A percentile compares a stretch with the other conserved stretches of the same genome.
Conservation (phyloP, 2,888 invertebrate species). For the Leptopilina drosophilae region DNA sequence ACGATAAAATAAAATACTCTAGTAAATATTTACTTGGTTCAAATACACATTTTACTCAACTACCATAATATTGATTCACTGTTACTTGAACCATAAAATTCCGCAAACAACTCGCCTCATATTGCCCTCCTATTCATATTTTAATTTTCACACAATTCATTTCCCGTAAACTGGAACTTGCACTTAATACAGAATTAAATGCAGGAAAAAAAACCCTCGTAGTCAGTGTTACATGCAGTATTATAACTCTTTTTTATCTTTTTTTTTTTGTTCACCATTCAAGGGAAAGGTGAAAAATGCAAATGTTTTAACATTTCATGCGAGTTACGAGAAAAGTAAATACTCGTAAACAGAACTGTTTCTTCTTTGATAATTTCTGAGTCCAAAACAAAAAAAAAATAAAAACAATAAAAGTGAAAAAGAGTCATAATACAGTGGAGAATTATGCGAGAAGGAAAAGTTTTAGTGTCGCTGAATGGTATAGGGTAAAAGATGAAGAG, state of each 20-base stretch:
- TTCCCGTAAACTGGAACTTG: not conserved
- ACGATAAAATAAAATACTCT: no score
- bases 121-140: not conserved
- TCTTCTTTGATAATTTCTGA: slow-evolving; percentile 21
- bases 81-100: not conserved
- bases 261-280: no score
- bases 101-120: not conserved
- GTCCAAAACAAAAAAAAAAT: no score
- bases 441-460: slow-evolving; percentile 16
- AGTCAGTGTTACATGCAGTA: not conserved
- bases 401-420: not conserved
- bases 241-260: not conserved
- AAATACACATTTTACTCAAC: no score
- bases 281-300: not conserved
- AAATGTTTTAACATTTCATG: slow-evolving; percentile 10
- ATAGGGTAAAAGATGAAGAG: no score
- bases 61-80: not conserved
- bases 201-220: not conserved
- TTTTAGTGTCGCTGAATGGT: not conserved
- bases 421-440: slow-evolving; percentile 15
- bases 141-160: slow-evolving; percentile 10
- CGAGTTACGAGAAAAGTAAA: slow-evolving; percentile 15
- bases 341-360: slow-evolving; percentile 18
- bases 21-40: no score
- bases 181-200: slow-evolving; percentile 18